These are phyloP conservation scores for Caenorhabditis afra DNA, from an alignment of 2,888 invertebrate genomes.

Conservation along the genomic window DNA sequence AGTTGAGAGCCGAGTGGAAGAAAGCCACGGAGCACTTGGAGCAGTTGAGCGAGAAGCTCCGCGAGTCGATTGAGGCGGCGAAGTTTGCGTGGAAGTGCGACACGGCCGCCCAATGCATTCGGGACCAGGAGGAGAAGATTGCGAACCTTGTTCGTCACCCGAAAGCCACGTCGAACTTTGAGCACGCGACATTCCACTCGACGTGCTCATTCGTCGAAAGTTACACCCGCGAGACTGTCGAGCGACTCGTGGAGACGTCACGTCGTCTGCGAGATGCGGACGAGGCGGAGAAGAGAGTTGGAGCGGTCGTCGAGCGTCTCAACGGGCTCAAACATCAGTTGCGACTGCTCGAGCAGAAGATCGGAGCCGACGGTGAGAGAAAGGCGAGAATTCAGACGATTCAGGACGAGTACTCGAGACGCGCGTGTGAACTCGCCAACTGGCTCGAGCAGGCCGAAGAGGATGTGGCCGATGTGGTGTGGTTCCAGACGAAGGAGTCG, in stretches of 20 bases:
- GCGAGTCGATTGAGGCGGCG: constrained; percentile 23
- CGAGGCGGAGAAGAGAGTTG: constrained; percentile 19
- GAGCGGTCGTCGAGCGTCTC: constrained; percentile 29
- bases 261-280: constrained; percentile 1
- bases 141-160: constrained; percentile 33
- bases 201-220: constrained; percentile 35
- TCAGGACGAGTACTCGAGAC: constrained; percentile 40
- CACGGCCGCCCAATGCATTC: constrained; percentile 28
- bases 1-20: constrained; percentile 6
- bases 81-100: constrained; percentile 48
- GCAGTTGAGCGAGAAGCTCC: constrained; percentile 2
- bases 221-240: constrained; percentile 23
- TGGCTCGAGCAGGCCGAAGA: constrained; percentile 54
- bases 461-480: constrained; percentile 42
- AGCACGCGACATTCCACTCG: constrained; percentile 38
- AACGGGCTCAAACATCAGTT: constrained; percentile 31
- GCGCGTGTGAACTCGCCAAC: constrained; percentile 37
- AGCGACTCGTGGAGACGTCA: constrained; percentile 4
- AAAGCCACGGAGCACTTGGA: constrained; percentile 11
- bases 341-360: constrained; percentile 29
- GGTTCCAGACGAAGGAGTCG: constrained; percentile 44
- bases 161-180: constrained; percentile 33
- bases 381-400: constrained; percentile 26
- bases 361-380: constrained; percentile 12
- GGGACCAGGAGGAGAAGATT: constrained; percentile 42